phyloP scores from a whole-genome alignment of 2,797 vertebrate species.

The Graptemys geographica region DNA sequence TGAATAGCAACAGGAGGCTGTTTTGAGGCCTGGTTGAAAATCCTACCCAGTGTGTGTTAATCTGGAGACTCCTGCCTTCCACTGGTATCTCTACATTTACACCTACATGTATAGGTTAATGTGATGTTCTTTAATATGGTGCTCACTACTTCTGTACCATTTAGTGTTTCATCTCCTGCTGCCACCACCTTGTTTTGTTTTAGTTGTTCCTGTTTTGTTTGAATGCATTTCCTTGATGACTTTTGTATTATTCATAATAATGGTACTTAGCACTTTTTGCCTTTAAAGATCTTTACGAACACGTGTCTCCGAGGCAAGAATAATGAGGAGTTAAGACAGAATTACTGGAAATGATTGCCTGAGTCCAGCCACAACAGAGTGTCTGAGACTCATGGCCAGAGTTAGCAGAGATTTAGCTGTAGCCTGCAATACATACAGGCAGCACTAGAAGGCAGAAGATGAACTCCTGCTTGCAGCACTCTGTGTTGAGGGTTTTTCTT shows the following conservation, averaged over 20 bases:
- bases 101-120: neutral
- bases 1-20: neutral
- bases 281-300: constrained; percentile 58
- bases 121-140: constrained; percentile 13
- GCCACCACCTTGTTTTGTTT: constrained; percentile 50
- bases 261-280: constrained; percentile 47
- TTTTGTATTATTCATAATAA: constrained; percentile 68
- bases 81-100: neutral
- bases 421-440: neutral
- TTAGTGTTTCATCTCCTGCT: constrained; percentile 29
- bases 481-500: neutral
- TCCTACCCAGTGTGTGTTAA: neutral
- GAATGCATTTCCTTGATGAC: constrained; percentile 55
- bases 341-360: constrained; percentile 6
- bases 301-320: constrained; percentile 55
- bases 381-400: neutral
- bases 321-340: constrained; percentile 33
- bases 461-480: neutral
- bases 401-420: neutral
- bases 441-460: neutral
- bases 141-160: neutral
- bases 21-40: neutral
- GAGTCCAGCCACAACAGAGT: neutral
- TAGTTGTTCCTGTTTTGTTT: constrained; percentile 51
- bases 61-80: neutral